These are phyloP conservation scores for Sthenelais limicola DNA, from an alignment of 2,888 invertebrate species.

Conservation along the genomic window DNA sequence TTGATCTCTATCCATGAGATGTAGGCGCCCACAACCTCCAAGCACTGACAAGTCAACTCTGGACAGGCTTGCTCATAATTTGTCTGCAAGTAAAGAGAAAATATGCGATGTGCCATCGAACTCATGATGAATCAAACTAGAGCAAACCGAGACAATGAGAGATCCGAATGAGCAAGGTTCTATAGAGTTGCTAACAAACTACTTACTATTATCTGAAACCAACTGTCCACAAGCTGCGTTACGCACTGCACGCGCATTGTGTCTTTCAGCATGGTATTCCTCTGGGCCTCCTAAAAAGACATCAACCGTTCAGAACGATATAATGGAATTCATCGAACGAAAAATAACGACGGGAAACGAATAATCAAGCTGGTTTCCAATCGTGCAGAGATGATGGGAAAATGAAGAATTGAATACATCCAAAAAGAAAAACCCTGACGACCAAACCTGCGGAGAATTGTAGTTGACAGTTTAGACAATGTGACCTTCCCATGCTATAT, in stretches of 20 bases:
- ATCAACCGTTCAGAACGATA: no score
- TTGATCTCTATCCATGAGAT: constrained; percentile 77
- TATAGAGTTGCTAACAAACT: not conserved
- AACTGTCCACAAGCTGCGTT: constrained; percentile 75
- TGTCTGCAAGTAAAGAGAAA: constrained; percentile 62
- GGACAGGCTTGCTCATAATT: constrained; percentile 71
- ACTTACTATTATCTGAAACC: constrained; percentile 76
- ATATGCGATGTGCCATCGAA: not conserved
- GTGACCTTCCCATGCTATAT: no score
- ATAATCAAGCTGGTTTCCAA: no score
- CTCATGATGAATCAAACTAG: not conserved
- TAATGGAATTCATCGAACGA: no score
- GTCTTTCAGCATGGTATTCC: constrained; percentile 76
- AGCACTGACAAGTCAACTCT: constrained; percentile 71
- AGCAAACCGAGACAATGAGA: no score
- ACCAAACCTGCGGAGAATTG: no score
- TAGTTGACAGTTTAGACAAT: no score
- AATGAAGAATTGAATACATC: no score
- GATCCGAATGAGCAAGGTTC: not conserved
- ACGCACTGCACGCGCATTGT: constrained; percentile 76
- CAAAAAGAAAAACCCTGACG: no score
- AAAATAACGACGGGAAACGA: no score
- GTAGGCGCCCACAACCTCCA: constrained; percentile 75
- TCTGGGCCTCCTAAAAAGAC: constrained; percentile 69
- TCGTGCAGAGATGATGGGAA: no score